Base-by-base conservation (phyloP, 2,888 invertebrate species). In the Drosophila rubida region DNA sequence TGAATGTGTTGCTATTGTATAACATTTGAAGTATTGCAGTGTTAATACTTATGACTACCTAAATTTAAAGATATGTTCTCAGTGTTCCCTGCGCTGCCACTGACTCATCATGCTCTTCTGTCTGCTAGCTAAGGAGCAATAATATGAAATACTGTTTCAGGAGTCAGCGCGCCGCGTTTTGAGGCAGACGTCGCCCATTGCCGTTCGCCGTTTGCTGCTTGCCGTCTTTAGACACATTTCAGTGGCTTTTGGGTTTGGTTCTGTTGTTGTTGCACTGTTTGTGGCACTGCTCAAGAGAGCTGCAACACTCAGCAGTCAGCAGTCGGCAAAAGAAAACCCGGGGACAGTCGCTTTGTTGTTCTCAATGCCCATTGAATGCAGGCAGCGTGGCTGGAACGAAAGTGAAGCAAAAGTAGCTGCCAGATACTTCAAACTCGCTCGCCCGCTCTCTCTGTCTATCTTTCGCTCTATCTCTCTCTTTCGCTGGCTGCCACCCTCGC, bases 361-460 rank as follows among this genome's bases (percentile, higher is more conserved):
- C 27, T 51, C 41, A 84, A 87, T 82, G 65, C 61, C 62, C 77
- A 78, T 78, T 78, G 54, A 63, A 83, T 86, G 85, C 79, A 84
- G 84, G 68, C 45, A 65, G 69, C 69, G 85, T 66, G 72, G 62
- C 88, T 68, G 59, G 82, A 87, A 66, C 63, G 80, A 78, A 89
- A 87, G 85, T 84, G 85, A 76, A 67, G 63, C 81, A 77, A 75
- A 75, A 86, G 87, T 89, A 81, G 80, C 78, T 80, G 70, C 58
- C 75, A 87, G 80, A 87, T 79, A 82, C 81, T 87, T 80, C 78
- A 67, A 63, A 25, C 25, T 25, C 25, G 4, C 48, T 49, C 46
- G 6, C 39, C 16, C 59, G 14, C 8, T 39, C 23, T 8, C 23
- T 14, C 25, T 54, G 25, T 14, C 9, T 14, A 7, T 16, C n/a